phyloP scores from a whole-genome alignment of 2,797 vertebrate genomes.

The Botia almorhae region DNA sequence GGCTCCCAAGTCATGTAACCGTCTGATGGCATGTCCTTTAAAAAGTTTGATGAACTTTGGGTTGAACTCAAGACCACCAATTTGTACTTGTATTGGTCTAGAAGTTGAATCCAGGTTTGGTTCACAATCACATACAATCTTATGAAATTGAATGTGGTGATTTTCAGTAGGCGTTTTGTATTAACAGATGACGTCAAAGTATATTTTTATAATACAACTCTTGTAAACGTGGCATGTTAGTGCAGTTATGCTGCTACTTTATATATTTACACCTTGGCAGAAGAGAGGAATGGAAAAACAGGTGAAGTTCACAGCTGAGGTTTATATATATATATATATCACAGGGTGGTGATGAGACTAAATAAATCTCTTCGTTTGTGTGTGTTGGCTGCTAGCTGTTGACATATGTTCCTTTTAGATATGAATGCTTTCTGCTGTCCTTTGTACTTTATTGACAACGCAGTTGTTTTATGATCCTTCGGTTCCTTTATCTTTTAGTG shows the following conservation, averaged over 20 bases:
- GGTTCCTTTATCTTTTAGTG: not conserved
- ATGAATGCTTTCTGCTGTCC: not conserved
- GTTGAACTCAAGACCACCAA: not conserved
- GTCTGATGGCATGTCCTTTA: slow-evolving; percentile 9
- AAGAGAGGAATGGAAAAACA: slow-evolving; percentile 17
- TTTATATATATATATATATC: not conserved
- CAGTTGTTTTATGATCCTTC: slow-evolving; percentile 6
- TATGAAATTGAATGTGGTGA: not conserved
- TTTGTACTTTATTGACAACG: not conserved
- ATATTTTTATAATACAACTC: slow-evolving; percentile 17
- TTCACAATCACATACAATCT: too few species aligned
- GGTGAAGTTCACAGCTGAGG: not conserved
- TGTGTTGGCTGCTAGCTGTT: not conserved
- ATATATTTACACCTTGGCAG: slow-evolving; percentile 21
- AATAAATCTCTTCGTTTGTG: not conserved
- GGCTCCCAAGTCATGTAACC: slow-evolving; percentile 27
- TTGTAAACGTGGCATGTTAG: slow-evolving; percentile 1
- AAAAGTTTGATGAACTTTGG: slow-evolving; percentile 11
- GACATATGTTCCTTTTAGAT: slow-evolving; percentile 5
- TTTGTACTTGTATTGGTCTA: slow-evolving; percentile 7
- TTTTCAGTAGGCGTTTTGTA: slow-evolving; percentile 17
- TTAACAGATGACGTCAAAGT: slow-evolving; percentile 21
- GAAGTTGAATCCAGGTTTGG: too few species aligned
- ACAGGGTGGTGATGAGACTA: not conserved
- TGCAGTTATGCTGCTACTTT: slow-evolving; percentile 1